Evolutionary conservation across 2,797 vertebrate species (phyloP), one percentile per base, ranked within the genome.

Genomic region (Prionace glauca): DNA sequence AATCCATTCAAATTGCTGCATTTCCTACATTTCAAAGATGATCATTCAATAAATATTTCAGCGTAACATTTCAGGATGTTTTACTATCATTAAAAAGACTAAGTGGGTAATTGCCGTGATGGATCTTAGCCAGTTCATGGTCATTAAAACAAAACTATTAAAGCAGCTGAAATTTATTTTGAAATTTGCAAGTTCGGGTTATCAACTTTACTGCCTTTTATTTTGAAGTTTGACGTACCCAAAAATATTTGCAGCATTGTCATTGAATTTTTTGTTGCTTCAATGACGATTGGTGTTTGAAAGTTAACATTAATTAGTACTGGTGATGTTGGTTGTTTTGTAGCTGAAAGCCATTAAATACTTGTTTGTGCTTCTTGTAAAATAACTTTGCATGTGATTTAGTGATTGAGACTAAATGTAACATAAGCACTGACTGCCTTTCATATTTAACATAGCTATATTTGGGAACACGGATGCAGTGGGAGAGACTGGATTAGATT

Each of bases 331-430:
- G 7, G 79, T n/a, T 60, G 29, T 90, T 24, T 45, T 2, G n/a
- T 50, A 1, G 87, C 9, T 71, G 92, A 94, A 7, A 29, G 26
- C 20, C 67, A 45, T 94, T 45, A 45, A 65, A 50, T 41, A 41
- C 41, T 94, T 94, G 65, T 71, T 94, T 41, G 20, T 71, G 24
- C 20, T 14, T 22, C 41, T 50, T 94, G 65, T 94, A 72, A 72
- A 94, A 71, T 50, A 94, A 65, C 22, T 11, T 71, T 71, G 22
- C n/a, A 45, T 94, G 14, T 94, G 65, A 69, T 71, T 90, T 91
- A 62, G 60, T 91, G 60, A 91, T 91, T 91, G 60, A 91, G 56
- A 91, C 88, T 32, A 62, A n/a, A 91, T n/a, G 88, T 91, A 65
- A 91, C 62, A 91, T 91, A 56, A 91, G 60, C 56, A 62, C 11